phyloP scores from a whole-genome alignment of 1,140 invertebrate species.

The Pollicipes pollicipes region DNA sequence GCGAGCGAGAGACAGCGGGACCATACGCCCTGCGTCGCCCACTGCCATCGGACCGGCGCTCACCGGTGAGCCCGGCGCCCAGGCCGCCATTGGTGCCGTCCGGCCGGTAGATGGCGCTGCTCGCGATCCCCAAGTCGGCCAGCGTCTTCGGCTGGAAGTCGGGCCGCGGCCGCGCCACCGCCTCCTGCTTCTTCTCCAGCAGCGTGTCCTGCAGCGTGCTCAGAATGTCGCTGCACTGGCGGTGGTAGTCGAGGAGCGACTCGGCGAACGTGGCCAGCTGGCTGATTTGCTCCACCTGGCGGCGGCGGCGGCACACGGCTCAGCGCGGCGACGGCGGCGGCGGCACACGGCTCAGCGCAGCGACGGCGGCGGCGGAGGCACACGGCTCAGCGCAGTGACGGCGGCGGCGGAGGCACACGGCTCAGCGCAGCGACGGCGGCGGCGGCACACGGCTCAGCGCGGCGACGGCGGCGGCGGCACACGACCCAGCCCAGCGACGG shows the following conservation, averaged over 20 bases:
- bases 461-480: too few species aligned
- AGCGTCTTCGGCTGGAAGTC: conserved; percentile 87
- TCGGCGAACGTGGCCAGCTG: conserved; percentile 89
- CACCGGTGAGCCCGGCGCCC: not conserved
- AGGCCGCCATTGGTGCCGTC: conserved; percentile 36
- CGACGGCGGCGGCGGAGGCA: too few species aligned
- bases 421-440: too few species aligned
- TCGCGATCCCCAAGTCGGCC: conserved; percentile 56
- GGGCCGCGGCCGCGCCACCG: conserved; percentile 62
- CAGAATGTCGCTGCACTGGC: conserved; percentile 81
- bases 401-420: too few species aligned
- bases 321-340: not conserved
- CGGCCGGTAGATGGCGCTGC: not conserved
- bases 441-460: too few species aligned
- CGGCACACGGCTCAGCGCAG: not conserved
- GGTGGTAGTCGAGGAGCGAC: conserved; percentile 85
- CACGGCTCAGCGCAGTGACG: too few species aligned
- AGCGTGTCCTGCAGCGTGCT: conserved; percentile 65
- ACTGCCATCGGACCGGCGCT: too few species aligned
- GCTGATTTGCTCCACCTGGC: conserved; percentile 86
- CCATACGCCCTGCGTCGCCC: too few species aligned
- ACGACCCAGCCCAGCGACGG: too few species aligned
- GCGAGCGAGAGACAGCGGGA: too few species aligned
- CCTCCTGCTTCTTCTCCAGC: conserved; percentile 78
- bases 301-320: not conserved